Evolutionary conservation across 2,888 invertebrate species (phyloP), one percentile per base, ranked within the genome.

Genomic region (Hydrotaea diabolus): DNA sequence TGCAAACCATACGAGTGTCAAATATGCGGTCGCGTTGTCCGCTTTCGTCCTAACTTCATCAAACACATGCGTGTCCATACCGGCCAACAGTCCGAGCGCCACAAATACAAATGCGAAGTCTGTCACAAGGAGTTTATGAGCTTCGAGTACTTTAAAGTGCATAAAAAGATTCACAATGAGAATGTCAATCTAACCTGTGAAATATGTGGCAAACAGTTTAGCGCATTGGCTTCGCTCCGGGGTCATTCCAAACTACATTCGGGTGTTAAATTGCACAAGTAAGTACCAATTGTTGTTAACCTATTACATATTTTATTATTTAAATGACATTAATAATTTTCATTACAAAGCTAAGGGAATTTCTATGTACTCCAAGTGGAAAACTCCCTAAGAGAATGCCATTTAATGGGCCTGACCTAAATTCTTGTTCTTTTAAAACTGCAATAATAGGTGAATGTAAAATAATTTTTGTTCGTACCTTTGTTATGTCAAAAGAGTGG

Each of bases 41-140:
- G 92, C 57, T 93, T 92, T 85, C 90, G 92, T 43, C 93, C 92
- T 19, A 92, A 92, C 69, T 93, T 93, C 81, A 92, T 92, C 0
- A 92, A 92, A 84, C 92, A 92, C 80, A 93, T 93, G 93, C 90
- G 92, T 0, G 92, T 92, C 8, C 92, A 92, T 66, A 93, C 92
- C 49, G 92, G 91, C 0, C 92, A 92, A 73, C 91, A 91, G 76
- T 92, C 92, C 77, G 92, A 92, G 86, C 88, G 92, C 59, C 92
- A 93, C 83, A 93, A 93, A 85, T 94, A 94, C 88, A 93, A 93
- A 87, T 94, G 94, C 88, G 93, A 93, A 74, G 92, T 93, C 9
- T 94, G 94, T 88, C 93, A 93, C 86, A 94, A 94, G 88, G 93
- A 93, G 87, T 94, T 94, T 85, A 93, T 93, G 90, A 93, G 94